phyloP scores from a whole-genome alignment of 2,113 vertebrate genomes.

The Piaya cayana region DNA sequence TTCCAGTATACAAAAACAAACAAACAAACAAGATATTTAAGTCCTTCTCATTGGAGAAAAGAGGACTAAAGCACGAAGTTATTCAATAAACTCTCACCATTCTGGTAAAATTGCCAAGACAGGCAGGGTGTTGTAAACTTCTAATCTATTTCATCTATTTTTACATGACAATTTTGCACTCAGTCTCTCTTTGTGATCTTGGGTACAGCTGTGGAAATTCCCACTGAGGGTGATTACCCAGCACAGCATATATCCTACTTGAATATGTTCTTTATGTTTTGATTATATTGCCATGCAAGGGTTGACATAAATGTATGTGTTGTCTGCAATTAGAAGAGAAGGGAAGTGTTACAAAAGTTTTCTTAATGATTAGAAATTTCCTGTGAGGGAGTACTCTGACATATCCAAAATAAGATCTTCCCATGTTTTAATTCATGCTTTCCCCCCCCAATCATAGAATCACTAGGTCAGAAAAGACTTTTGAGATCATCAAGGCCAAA shows the following conservation, averaged over 20 bases:
- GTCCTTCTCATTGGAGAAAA: background rate
- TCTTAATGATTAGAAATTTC: background rate
- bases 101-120: background rate
- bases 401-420: background rate
- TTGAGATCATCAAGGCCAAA: too few relatives aligned
- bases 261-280: fast-evolving
- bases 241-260: background rate
- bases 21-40: too few relatives aligned
- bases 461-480: too few relatives aligned
- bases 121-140: background rate
- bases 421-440: background rate
- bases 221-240: background rate
- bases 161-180: background rate
- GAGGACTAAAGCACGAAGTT: background rate
- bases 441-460: background rate
- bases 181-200: background rate
- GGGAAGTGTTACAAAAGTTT: background rate
- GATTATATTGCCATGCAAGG: background rate
- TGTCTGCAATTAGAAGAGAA: background rate
- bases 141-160: background rate
- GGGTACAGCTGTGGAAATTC: background rate
- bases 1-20: too few relatives aligned
- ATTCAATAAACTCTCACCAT: background rate
- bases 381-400: background rate
- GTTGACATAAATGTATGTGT: background rate